Evolutionary conservation across 2,888 invertebrate genomes (phyloP).

Genomic region (Cephus sareptanus): DNA sequence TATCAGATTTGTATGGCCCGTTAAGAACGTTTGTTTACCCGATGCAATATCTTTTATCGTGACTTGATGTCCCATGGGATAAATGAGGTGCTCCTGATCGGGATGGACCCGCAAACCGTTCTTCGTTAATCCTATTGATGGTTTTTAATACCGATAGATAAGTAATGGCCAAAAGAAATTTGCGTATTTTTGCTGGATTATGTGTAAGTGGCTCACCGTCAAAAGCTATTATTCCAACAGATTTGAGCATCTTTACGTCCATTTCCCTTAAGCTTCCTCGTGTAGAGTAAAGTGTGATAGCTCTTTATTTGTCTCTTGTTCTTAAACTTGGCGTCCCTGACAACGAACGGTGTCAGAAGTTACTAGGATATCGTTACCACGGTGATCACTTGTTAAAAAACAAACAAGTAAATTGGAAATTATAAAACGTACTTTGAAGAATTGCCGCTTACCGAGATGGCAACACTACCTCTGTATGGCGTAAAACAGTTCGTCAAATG

Average conservation of each 20-base stretch:
- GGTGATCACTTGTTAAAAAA: no score
- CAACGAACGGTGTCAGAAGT: no score
- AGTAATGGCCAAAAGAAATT: conserved; percentile 36
- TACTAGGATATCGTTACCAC: no score
- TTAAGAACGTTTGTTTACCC: conserved; percentile 80
- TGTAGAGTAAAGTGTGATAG: no score
- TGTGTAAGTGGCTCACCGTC: conserved; percentile 71
- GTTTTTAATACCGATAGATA: conserved; percentile 16
- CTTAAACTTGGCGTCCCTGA: no score
- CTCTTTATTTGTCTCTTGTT: no score
- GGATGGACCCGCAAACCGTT: conserved; percentile 80
- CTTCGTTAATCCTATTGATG: conserved; percentile 53
- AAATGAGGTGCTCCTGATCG: conserved; percentile 76
- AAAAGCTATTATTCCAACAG: conserved; percentile 82
- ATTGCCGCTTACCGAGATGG: no score
- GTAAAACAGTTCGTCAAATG: no score
- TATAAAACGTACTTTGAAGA: no score
- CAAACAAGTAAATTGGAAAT: no score
- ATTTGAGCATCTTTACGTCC: conserved; percentile 73
- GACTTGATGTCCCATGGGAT: conserved; percentile 84
- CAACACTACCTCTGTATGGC: no score
- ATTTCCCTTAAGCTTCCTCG: conserved; percentile 26
- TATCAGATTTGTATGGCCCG: conserved; percentile 84
- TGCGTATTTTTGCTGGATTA: neutral
- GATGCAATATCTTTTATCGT: conserved; percentile 77